Evolutionary conservation across 2,888 invertebrate genomes (phyloP).

Genomic region (Parnassius apollo): DNA sequence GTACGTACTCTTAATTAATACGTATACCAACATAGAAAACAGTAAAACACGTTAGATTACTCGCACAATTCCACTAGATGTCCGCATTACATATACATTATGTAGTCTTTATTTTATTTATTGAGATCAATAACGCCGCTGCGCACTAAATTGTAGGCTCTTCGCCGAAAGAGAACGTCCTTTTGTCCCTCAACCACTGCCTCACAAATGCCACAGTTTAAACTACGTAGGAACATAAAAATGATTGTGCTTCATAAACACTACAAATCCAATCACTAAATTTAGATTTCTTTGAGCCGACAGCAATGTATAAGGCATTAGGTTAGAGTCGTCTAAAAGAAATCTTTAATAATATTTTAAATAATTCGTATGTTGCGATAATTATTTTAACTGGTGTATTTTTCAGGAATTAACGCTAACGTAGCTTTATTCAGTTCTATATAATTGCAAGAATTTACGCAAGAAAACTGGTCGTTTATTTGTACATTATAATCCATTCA

Average conservation of each 20-base stretch:
- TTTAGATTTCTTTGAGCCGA: constrained; percentile 7
- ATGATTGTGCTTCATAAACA: constrained; percentile 16
- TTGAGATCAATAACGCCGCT: constrained; percentile 78
- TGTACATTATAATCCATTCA: constrained; percentile 9
- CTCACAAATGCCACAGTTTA: constrained; percentile 30
- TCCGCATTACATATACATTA: constrained; percentile 55
- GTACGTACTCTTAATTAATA: constrained; percentile 37
- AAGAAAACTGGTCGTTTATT: constrained; percentile 5
- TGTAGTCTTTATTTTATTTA: constrained; percentile 72
- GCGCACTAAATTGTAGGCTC: constrained; percentile 55
- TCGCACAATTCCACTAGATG: constrained; percentile 78
- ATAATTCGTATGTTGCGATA: constrained; percentile 6
- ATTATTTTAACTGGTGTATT: background rate
- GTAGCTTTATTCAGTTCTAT: background rate
- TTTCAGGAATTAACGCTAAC: background rate
- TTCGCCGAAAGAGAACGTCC: constrained; percentile 44
- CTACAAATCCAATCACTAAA: constrained; percentile 12
- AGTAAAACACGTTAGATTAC: constrained; percentile 65
- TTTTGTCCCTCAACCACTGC: constrained; percentile 33
- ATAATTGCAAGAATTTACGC: background rate
- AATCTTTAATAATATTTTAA: constrained; percentile 7
- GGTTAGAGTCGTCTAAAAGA: background rate
- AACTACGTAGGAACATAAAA: constrained; percentile 41
- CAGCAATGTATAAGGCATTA: background rate
- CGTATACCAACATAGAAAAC: constrained; percentile 68